phyloP scores from a whole-genome alignment of 2,113 vertebrate species.

The Dolichallabes microphthalmus region DNA sequence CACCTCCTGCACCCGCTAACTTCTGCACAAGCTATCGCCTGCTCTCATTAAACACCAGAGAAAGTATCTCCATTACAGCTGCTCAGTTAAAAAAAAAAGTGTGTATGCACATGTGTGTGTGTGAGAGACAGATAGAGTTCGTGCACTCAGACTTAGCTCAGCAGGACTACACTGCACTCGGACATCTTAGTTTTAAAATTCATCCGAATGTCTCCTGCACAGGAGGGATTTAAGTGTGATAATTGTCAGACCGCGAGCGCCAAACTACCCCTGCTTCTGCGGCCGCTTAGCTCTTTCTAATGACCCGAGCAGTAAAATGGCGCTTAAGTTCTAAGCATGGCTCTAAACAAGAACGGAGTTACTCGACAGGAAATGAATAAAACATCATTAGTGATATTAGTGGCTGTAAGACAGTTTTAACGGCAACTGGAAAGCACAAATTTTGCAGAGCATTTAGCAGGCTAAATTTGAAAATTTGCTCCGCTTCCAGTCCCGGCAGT shows the following conservation, averaged over 20 bases:
- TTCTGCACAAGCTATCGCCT: conserved; percentile 48
- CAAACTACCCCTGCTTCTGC: neutral
- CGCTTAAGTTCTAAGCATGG: neutral
- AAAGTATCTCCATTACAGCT: conserved; percentile 48
- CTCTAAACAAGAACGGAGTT: neutral
- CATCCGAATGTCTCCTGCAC: neutral
- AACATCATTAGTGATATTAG: neutral
- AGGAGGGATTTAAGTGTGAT: neutral
- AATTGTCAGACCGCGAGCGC: neutral
- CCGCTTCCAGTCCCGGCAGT: neutral
- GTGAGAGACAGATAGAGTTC: neutral
- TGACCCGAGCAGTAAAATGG: neutral
- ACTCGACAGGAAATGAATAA: neutral
- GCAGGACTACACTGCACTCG: neutral
- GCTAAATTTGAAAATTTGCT: neutral
- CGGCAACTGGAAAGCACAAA: neutral
- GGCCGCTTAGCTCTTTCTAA: neutral
- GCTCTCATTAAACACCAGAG: conserved; percentile 54
- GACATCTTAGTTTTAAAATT: neutral
- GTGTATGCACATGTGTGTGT: conserved; percentile 3
- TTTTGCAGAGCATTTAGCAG: neutral
- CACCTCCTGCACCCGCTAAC: conserved; percentile 58
- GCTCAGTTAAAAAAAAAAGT: conserved; percentile 12
- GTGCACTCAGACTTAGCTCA: neutral
- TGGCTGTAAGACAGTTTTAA: neutral